Percentiles rank a stretch among this genome's conserved stretches.
phyloP scores from a whole-genome alignment of 2,797 vertebrate genomes.

The Hyperoplus immaculatus region DNA sequence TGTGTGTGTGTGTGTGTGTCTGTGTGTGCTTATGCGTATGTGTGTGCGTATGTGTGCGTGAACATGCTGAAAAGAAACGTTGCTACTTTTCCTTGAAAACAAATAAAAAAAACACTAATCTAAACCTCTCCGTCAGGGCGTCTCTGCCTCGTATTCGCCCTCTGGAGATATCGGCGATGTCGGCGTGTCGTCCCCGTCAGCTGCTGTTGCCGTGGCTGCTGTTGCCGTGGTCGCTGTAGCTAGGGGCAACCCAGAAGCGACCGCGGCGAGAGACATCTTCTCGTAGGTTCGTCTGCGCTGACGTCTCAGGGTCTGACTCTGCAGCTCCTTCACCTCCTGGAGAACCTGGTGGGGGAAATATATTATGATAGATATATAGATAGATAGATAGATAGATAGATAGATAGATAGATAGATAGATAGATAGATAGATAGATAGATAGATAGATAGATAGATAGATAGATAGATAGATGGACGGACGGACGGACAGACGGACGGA shows the following conservation, averaged over 20 bases:
- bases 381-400: too few relatives aligned
- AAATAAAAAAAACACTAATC: neutral
- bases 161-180: conserved; percentile 61
- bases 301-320: conserved; percentile 90
- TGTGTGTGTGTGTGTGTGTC: too few relatives aligned
- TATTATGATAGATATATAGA: too few relatives aligned
- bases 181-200: conserved; percentile 73
- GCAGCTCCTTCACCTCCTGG: conserved; percentile 94
- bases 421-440: too few relatives aligned
- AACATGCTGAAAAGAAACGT: conserved; percentile 26
- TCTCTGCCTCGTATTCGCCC: conserved; percentile 81
- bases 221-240: neutral
- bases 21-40: too few relatives aligned
- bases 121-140: conserved; percentile 72
- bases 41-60: too few relatives aligned
- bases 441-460: too few relatives aligned
- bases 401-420: too few relatives aligned
- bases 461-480: too few relatives aligned
- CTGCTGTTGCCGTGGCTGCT: neutral
- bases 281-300: conserved; percentile 79
- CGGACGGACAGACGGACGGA: too few relatives aligned
- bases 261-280: conserved; percentile 63
- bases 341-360: conserved; percentile 80
- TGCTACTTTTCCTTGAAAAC: conserved; percentile 18
- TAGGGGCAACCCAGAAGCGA: neutral